These are phyloP conservation scores for Oceanites oceanicus DNA, from an alignment of 2,113 vertebrate species.

Conservation along the genomic window DNA sequence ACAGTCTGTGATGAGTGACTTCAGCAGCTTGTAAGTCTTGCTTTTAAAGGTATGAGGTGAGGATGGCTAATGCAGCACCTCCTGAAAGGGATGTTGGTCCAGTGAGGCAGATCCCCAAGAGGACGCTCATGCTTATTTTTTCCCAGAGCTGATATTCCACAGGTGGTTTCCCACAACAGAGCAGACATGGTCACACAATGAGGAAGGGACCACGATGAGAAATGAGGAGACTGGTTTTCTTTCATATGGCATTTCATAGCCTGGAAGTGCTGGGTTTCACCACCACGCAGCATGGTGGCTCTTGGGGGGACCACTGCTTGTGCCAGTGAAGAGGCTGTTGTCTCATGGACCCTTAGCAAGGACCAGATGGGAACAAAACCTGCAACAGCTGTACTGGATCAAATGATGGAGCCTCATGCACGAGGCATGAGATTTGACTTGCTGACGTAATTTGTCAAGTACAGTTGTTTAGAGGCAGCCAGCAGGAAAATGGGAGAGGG, in stretches of 20 bases:
- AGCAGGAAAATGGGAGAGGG: slow-evolving; percentile 7
- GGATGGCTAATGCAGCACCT: neutral
- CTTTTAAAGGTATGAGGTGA: neutral
- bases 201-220: neutral
- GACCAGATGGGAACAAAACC: neutral
- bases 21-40: neutral
- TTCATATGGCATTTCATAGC: neutral
- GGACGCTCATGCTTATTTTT: neutral
- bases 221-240: neutral
- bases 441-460: neutral
- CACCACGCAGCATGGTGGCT: fast-evolving
- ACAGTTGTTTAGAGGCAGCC: slow-evolving; percentile 5
- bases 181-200: fast-evolving
- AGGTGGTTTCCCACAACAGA: neutral
- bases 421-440: neutral
- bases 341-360: neutral
- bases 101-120: neutral
- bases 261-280: neutral
- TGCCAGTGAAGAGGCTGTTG: neutral
- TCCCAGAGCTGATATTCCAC: neutral
- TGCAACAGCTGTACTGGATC: neutral
- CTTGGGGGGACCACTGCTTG: neutral
- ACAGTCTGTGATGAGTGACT: neutral
- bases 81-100: fast-evolving
- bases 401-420: neutral